Evolutionary conservation across 2,113 vertebrate species (phyloP).

Genomic region (Erpornis zantholeuca): DNA sequence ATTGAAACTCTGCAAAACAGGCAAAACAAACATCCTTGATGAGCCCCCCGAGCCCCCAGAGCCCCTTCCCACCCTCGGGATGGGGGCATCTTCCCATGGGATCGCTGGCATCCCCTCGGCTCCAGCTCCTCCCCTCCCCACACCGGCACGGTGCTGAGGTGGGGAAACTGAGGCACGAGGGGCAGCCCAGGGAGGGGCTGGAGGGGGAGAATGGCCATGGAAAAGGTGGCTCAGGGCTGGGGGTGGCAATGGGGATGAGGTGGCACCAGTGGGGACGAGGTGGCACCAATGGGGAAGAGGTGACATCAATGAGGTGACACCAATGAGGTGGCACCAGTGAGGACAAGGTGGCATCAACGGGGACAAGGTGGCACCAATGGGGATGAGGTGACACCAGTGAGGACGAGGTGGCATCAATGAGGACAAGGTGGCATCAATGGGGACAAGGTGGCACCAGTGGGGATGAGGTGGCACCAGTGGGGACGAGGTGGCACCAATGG

Average conservation of each 20-base stretch:
- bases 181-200: background rate
- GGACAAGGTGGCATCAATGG: background rate
- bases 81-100: rapidly evolving
- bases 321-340: background rate
- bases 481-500: background rate
- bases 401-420: background rate
- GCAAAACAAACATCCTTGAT: constrained; percentile 48
- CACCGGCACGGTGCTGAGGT: rapidly evolving
- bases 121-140: background rate
- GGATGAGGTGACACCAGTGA: rapidly evolving
- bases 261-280: too few relatives aligned
- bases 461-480: background rate
- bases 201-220: rapidly evolving
- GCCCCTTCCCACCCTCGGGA: rapidly evolving
- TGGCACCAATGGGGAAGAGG: too few relatives aligned
- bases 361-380: rapidly evolving
- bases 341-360: background rate
- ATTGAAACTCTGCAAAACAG: constrained; percentile 85
- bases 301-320: too few relatives aligned
- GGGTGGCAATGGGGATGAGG: background rate
- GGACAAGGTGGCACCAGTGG: background rate
- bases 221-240: background rate
- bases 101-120: background rate
- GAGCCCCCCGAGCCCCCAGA: rapidly evolving
- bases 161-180: background rate